A percentile compares a stretch with the other conserved stretches of the same genome.
Conservation (phyloP, 2,888 invertebrate species). For the Monopis laevigella region DNA sequence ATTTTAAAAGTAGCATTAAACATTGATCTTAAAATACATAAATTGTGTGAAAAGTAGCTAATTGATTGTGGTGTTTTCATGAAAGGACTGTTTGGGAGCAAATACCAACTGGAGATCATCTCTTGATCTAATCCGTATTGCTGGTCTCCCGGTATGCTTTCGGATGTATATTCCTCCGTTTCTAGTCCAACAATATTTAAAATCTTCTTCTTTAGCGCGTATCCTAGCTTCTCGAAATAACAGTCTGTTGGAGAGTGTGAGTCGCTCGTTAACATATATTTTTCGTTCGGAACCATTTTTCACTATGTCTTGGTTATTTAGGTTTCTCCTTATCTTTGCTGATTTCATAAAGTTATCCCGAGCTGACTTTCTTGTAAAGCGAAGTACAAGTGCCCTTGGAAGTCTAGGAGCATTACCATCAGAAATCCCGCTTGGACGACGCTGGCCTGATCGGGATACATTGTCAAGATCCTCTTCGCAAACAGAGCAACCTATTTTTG, state of each 20-base stretch:
- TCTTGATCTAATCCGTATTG: slow-evolving; percentile 5
- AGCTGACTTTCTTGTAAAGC: slow-evolving; percentile 17
- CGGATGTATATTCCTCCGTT: too few relatives aligned
- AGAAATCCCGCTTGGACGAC: too few relatives aligned
- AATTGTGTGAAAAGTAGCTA: too few relatives aligned
- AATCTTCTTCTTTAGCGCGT: too few relatives aligned
- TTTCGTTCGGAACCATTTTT: background rate
- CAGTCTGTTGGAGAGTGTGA: slow-evolving; percentile 11
- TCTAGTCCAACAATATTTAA: too few relatives aligned
- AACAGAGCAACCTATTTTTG: slow-evolving; percentile 19
- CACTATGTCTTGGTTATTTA: slow-evolving; percentile 6
- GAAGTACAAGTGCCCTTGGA: slow-evolving; percentile 19
- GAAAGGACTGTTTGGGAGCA: too few relatives aligned
- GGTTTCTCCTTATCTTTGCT: slow-evolving; percentile 15
- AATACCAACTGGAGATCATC: too few relatives aligned
- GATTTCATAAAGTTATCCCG: slow-evolving; percentile 21
- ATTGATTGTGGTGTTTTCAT: too few relatives aligned
- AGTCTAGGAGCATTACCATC: too few relatives aligned
- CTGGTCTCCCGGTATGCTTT: background rate
- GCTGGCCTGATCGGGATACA: slow-evolving; percentile 16
- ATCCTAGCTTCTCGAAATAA: too few relatives aligned
- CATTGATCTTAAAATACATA: too few relatives aligned
- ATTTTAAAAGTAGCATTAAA: too few relatives aligned
- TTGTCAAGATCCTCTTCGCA: slow-evolving; percentile 19
- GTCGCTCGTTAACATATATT: slow-evolving; percentile 13